These are phyloP conservation scores for Dendrophyllia cribrosa DNA, from an alignment of 64 coral and sea anemone species.

Conservation along the genomic window DNA sequence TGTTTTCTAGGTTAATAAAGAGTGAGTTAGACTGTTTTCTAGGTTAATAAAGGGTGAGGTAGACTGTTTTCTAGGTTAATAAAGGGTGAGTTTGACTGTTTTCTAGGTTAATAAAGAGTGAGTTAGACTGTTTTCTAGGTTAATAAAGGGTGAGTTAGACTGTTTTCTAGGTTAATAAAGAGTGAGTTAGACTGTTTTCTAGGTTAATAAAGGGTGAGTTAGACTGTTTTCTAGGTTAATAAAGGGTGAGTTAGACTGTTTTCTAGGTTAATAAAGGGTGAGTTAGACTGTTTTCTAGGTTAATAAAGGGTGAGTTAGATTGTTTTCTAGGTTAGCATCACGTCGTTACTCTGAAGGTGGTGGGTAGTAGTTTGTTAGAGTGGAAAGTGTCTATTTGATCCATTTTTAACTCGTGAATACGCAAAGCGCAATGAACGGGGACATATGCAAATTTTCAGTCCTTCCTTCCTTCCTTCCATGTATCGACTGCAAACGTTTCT, in stretches of 20 bases:
- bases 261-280: slow-evolving; percentile 70
- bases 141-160: slow-evolving; percentile 51
- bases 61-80: slow-evolving; percentile 18
- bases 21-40: slow-evolving; percentile 13
- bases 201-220: slow-evolving; percentile 62
- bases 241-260: slow-evolving; percentile 26
- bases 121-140: background rate
- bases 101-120: slow-evolving; percentile 69
- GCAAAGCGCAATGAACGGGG: no score
- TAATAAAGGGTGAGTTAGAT: slow-evolving; percentile 48
- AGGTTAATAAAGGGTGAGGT: slow-evolving; percentile 60
- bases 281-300: background rate
- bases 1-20: slow-evolving; percentile 39
- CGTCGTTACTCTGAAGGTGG: no score
- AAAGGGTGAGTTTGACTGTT: slow-evolving; percentile 23
- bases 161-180: slow-evolving; percentile 39
- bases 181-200: slow-evolving; percentile 13
- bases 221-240: slow-evolving; percentile 18
- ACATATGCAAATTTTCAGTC: no score
- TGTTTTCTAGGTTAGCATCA: no score
- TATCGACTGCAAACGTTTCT: no score
- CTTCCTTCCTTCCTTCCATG: no score
- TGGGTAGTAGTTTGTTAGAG: no score
- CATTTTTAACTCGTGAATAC: no score
- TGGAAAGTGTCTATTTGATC: no score